Percentiles rank a stretch among this genome's conserved stretches.
Evolutionary conservation across 37 sponge, comb jelly and placozoan species (phyloP).

Genomic region (Haliclona indistincta): DNA sequence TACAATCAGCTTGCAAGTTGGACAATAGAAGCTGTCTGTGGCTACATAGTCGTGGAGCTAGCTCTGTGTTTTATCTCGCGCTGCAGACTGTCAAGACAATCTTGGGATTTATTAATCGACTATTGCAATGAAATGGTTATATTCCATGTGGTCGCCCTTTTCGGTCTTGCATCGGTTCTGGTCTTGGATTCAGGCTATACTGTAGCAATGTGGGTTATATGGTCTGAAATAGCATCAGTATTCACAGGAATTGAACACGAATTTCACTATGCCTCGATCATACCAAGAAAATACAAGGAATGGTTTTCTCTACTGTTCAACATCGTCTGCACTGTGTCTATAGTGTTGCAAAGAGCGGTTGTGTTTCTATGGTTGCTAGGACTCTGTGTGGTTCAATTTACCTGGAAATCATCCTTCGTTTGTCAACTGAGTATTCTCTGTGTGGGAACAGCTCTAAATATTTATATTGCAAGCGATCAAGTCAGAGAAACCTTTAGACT

Average conservation of each 20-base stretch:
- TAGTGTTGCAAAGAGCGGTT: too few relatives aligned
- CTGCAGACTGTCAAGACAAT: background rate
- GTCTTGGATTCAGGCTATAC: constrained; percentile 22
- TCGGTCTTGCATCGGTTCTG: constrained; percentile 24
- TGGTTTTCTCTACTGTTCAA: too few relatives aligned
- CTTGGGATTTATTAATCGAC: background rate
- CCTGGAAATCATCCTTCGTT: too few relatives aligned
- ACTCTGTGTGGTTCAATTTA: too few relatives aligned
- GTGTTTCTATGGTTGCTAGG: too few relatives aligned
- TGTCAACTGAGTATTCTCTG: too few relatives aligned
- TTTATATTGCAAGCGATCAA: too few relatives aligned
- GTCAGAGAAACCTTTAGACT: too few relatives aligned
- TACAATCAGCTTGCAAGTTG: too few relatives aligned
- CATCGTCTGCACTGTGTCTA: too few relatives aligned
- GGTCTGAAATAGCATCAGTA: constrained; percentile 35
- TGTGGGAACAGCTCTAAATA: too few relatives aligned
- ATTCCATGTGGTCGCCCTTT: constrained; percentile 16
- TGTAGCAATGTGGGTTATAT: constrained; percentile 38
- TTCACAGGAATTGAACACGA: constrained; percentile 13
- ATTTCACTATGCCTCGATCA: background rate
- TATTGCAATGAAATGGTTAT: background rate
- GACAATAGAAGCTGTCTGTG: constrained; percentile 35
- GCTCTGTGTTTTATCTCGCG: background rate
- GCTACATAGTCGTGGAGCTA: constrained; percentile 23
- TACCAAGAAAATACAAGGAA: too few relatives aligned